Evolutionary conservation across 2,797 vertebrate species (phyloP).

Genomic region (Sternotherus odoratus): DNA sequence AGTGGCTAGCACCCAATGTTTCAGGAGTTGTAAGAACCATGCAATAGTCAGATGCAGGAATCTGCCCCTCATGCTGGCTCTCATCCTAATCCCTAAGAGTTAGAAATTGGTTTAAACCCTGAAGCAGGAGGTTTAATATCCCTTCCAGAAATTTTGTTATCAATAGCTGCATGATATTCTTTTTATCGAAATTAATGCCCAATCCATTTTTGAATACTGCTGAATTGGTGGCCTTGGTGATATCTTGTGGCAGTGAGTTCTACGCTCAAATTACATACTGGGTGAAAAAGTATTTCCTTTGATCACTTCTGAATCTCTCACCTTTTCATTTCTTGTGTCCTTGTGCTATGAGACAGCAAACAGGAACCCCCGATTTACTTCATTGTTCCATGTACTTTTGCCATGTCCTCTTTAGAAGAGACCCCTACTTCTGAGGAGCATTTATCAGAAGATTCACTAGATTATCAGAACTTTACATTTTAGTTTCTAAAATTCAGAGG

Average conservation of each 20-base stretch:
- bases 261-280: not conserved
- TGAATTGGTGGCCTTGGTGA: not conserved
- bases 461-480: fast-evolving
- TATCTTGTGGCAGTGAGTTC: not conserved
- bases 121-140: not conserved
- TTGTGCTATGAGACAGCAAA: not conserved
- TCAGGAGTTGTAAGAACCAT: not conserved
- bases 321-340: not conserved
- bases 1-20: not conserved
- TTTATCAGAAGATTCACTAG: not conserved
- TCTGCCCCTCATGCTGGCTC: too few relatives aligned
- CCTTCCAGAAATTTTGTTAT: not conserved
- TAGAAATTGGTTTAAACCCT: not conserved
- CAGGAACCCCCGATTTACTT: not conserved
- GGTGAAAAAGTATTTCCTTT: not conserved
- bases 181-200: not conserved
- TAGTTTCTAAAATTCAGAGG: not conserved
- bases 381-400: not conserved
- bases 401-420: not conserved
- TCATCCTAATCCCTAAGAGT: not conserved
- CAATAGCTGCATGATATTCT: not conserved
- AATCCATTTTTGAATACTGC: not conserved
- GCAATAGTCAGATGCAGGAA: not conserved
- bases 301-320: not conserved
- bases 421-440: not conserved